Conservation (phyloP, 2,113 vertebrate species). For the Nanorana parkeri region DNA sequence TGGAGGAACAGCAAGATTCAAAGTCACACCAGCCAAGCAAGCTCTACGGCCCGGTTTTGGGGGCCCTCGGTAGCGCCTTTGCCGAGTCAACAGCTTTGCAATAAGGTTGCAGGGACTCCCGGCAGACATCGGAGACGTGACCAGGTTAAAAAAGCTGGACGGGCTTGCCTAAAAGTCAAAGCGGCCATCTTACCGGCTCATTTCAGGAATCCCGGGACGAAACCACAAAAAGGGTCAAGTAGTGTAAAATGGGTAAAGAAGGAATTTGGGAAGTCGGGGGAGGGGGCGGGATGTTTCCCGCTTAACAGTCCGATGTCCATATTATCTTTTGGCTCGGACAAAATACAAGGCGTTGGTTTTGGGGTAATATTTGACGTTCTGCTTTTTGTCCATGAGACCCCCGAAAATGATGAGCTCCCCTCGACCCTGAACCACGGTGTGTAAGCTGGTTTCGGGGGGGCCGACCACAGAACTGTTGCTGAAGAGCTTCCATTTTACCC, state of each 20-base stretch:
- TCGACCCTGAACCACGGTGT: slow-evolving; percentile 94
- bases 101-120: not conserved
- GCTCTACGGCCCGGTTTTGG: not conserved
- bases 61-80: not conserved
- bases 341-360: slow-evolving; percentile 99
- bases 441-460: slow-evolving; percentile 95
- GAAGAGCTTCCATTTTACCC: slow-evolving; percentile 92
- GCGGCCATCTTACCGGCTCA: slow-evolving; percentile 61
- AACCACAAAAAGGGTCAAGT: slow-evolving; percentile 56
- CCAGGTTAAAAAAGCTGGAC: not conserved
- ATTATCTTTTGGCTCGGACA: slow-evolving; percentile 98
- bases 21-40: too few relatives aligned
- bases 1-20: too few relatives aligned
- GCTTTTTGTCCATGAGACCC: slow-evolving; percentile 99
- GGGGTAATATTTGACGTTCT: slow-evolving; percentile 98
- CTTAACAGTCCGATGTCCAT: slow-evolving; percentile 18
- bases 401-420: slow-evolving; percentile 97
- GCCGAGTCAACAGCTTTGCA: not conserved
- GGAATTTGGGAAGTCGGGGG: not conserved
- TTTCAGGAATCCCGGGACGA: slow-evolving; percentile 68
- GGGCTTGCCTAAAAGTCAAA: not conserved
- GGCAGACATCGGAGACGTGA: not conserved
- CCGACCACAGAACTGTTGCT: slow-evolving; percentile 87
- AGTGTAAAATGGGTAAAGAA: slow-evolving; percentile 56
- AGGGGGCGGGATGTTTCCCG: not conserved